phyloP scores from a whole-genome alignment of 53 echinoderm and acorn worm genomes.

The Hippasteria phrygiana region DNA sequence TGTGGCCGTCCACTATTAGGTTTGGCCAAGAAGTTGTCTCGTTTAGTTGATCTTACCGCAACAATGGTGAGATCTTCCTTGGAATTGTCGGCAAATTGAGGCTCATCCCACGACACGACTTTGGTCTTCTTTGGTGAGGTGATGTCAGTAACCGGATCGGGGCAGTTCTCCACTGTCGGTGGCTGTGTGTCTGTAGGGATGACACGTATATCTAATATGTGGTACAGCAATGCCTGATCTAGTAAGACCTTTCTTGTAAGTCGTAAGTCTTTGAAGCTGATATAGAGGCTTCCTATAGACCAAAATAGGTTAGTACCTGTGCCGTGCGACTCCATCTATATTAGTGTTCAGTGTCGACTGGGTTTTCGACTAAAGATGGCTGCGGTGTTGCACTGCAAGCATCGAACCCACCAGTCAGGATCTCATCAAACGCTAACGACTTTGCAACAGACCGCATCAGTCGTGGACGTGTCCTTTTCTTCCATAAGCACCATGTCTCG shows the following conservation, averaged over 20 bases:
- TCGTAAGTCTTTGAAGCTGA: too few relatives aligned
- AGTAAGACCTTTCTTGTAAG: too few relatives aligned
- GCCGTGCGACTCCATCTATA: too few relatives aligned
- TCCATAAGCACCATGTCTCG: too few relatives aligned
- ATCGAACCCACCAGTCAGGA: too few relatives aligned
- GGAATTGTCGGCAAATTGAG: constrained; percentile 57
- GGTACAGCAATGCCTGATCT: too few relatives aligned
- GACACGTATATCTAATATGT: background rate
- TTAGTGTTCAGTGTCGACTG: background rate
- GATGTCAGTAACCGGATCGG: background rate
- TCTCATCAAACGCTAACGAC: too few relatives aligned
- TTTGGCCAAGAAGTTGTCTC: background rate
- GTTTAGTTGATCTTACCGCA: constrained; percentile 29
- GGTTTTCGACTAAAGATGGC: background rate
- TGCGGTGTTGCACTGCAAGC: too few relatives aligned
- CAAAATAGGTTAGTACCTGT: too few relatives aligned
- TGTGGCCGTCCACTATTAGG: background rate
- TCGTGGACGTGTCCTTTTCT: too few relatives aligned
- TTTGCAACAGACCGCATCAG: too few relatives aligned
- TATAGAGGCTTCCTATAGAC: too few relatives aligned
- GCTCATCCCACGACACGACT: constrained; percentile 39
- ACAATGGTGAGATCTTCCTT: constrained; percentile 7
- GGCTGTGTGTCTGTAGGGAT: constrained; percentile 22
- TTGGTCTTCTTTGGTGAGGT: background rate
- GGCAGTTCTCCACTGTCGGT: constrained; percentile 52